These are phyloP conservation scores for Drosophila littoralis DNA, from an alignment of 1,140 invertebrate genomes.

Conservation along the genomic window DNA sequence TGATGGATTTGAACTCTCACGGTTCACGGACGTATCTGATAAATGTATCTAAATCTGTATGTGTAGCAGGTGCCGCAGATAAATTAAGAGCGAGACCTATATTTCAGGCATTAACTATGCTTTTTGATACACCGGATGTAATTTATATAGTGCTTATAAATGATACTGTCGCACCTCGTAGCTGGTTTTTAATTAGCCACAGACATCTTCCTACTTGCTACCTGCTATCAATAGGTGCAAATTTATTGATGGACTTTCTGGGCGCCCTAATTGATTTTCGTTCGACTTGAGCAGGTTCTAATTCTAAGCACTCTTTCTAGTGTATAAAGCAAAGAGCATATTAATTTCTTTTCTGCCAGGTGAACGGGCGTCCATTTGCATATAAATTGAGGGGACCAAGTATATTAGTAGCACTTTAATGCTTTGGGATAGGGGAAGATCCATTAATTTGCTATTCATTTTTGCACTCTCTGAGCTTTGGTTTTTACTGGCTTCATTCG, in stretches of 20 bases:
- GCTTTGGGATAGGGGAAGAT: slow-evolving; percentile 32
- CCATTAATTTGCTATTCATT: slow-evolving; percentile 32
- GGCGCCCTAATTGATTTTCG: slow-evolving; percentile 60
- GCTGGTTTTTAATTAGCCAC: slow-evolving; percentile 18
- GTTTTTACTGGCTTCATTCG: slow-evolving; percentile 39
- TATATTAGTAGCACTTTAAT: slow-evolving; percentile 60
- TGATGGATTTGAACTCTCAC: slow-evolving; percentile 28
- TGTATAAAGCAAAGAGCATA: slow-evolving; percentile 35
- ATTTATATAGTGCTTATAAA: slow-evolving; percentile 13
- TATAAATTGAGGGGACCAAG: slow-evolving; percentile 52
- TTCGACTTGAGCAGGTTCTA: slow-evolving; percentile 22
- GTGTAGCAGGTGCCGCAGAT: neutral
- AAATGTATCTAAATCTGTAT: slow-evolving; percentile 4
- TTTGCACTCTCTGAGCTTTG: slow-evolving; percentile 19
- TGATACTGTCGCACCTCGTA: slow-evolving; percentile 15
- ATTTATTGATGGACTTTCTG: slow-evolving; percentile 60
- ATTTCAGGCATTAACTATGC: neutral
- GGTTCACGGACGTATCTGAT: slow-evolving; percentile 39
- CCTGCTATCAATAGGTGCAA: slow-evolving; percentile 26
- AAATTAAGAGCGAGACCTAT: neutral
- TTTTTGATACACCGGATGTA: slow-evolving; percentile 25
- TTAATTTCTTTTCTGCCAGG: slow-evolving; percentile 11
- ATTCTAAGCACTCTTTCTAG: neutral
- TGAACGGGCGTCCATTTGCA: slow-evolving; percentile 71
- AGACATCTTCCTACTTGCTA: slow-evolving; percentile 34